A percentile compares a stretch with the other conserved stretches of the same genome.
These are phyloP conservation scores for Aleiodes leptofemur DNA, from an alignment of 2,888 invertebrate genomes.

Conservation along the genomic window DNA sequence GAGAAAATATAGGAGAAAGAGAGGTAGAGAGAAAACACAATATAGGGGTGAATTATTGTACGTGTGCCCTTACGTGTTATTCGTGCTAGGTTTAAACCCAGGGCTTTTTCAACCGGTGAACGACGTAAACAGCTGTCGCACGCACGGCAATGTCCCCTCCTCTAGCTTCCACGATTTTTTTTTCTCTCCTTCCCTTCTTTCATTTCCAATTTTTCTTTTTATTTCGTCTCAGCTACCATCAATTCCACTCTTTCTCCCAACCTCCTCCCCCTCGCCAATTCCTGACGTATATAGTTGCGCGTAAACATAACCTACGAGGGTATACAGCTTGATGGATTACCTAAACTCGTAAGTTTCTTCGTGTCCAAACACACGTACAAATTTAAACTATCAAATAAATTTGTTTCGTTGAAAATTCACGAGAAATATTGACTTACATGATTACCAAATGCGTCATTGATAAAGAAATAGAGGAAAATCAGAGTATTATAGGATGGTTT, in stretches of 20 bases:
- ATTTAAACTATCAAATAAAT: slow-evolving; percentile 4
- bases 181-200: slow-evolving; percentile 40
- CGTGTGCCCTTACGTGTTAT: slow-evolving; percentile 44
- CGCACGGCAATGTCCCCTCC: slow-evolving; percentile 49
- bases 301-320: slow-evolving; percentile 53
- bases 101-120: slow-evolving; percentile 54
- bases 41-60: neutral
- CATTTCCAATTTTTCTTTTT: slow-evolving; percentile 36
- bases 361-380: slow-evolving; percentile 53
- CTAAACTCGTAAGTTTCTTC: slow-evolving; percentile 53
- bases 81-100: slow-evolving; percentile 42
- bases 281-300: slow-evolving; percentile 46
- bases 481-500: neutral
- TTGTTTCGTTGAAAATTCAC: slow-evolving; percentile 1
- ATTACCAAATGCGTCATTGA: neutral
- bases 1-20: neutral
- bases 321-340: slow-evolving; percentile 55
- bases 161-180: slow-evolving; percentile 23
- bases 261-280: slow-evolving; percentile 19
- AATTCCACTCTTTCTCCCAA: slow-evolving; percentile 1
- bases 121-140: slow-evolving; percentile 68
- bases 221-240: slow-evolving; percentile 37
- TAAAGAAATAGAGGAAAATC: neutral
- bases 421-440: neutral
- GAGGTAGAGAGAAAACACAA: neutral